Conservation (phyloP, 1,140 invertebrate genomes). For the Euwallacea fornicatus region DNA sequence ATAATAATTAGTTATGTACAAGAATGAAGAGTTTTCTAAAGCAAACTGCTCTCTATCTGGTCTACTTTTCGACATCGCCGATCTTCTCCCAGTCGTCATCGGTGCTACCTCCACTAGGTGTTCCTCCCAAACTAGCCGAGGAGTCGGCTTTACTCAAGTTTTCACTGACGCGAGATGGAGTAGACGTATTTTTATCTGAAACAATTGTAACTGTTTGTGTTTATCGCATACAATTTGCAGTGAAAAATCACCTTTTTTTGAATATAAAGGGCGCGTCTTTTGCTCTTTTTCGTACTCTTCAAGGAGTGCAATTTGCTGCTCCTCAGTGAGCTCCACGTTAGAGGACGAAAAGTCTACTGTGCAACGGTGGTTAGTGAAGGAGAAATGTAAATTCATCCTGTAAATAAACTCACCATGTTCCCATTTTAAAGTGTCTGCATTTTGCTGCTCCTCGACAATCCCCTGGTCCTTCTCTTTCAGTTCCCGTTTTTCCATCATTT, state of each 20-base stretch:
- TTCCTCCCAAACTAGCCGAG: constrained; percentile 40
- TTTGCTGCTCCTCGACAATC: background rate
- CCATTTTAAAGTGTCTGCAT: constrained; percentile 49
- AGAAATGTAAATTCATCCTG: background rate
- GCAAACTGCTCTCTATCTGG: background rate
- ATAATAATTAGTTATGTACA: background rate
- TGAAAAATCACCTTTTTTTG: background rate
- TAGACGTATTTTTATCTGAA: too few species aligned
- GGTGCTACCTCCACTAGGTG: constrained; percentile 49
- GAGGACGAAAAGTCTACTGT: constrained; percentile 54
- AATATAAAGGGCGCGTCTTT: constrained; percentile 28
- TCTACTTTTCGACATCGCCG: constrained; percentile 38
- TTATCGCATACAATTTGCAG: too few species aligned
- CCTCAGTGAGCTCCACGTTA: constrained; percentile 62
- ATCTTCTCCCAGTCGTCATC: constrained; percentile 54
- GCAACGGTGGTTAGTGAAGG: constrained; percentile 7
- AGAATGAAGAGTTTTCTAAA: background rate
- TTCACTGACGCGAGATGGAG: too few species aligned
- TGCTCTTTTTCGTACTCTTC: constrained; percentile 61
- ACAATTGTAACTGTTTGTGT: too few species aligned
- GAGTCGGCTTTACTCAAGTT: constrained; percentile 42
- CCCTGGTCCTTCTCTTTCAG: constrained; percentile 44
- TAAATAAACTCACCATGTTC: constrained; percentile 50
- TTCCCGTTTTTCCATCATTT: constrained; percentile 50
- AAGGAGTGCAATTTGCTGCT: constrained; percentile 61